These are phyloP conservation scores for Mylabris sibirica DNA, from an alignment of 2,888 invertebrate genomes.

Conservation along the genomic window DNA sequence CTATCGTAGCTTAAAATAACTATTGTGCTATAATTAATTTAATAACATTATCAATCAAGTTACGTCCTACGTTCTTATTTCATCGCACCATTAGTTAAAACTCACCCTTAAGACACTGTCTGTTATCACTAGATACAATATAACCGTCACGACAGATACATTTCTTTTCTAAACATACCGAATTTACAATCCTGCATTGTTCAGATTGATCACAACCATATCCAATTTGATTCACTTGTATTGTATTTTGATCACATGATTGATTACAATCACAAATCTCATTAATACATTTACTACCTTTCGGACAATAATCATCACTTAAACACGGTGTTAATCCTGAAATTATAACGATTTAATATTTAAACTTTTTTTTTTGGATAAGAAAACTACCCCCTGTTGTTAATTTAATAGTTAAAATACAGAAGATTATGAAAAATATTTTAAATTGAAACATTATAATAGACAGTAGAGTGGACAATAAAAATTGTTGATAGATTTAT, in stretches of 20 bases:
- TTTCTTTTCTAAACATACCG: constrained; percentile 40
- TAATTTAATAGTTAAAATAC: background rate
- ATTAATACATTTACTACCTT: constrained; percentile 37
- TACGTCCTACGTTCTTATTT: background rate
- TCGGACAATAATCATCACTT: constrained; percentile 38
- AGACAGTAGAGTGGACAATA: background rate
- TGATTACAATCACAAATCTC: constrained; percentile 42
- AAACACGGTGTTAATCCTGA: constrained; percentile 35
- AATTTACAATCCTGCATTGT: constrained; percentile 48
- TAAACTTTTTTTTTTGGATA: background rate
- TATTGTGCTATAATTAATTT: no score
- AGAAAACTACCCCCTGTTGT: background rate
- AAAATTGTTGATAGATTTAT: background rate
- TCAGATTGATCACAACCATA: constrained; percentile 40
- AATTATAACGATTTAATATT: background rate
- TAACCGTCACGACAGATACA: constrained; percentile 46
- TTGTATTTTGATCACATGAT: constrained; percentile 31
- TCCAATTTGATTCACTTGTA: constrained; percentile 47
- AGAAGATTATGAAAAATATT: background rate
- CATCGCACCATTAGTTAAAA: constrained; percentile 1
- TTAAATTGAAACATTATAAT: background rate
- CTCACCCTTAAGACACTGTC: constrained; percentile 50
- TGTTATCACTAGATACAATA: constrained; percentile 41
- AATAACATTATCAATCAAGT: no score
- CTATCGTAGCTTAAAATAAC: no score